Conservation (phyloP, 2,113 vertebrate species). For the Neogale vison region DNA sequence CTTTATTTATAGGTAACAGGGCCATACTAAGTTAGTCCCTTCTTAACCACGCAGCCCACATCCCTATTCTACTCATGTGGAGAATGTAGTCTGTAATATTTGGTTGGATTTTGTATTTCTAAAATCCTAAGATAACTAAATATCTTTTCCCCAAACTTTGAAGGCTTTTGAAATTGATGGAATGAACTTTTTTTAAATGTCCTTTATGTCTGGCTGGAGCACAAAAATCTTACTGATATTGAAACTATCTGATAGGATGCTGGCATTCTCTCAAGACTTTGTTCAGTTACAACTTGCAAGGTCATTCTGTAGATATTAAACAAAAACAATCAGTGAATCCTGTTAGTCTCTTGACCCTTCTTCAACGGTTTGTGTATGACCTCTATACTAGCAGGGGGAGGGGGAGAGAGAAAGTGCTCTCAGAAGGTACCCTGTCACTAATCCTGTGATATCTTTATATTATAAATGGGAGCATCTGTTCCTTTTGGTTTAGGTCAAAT, state of each 20-base stretch:
- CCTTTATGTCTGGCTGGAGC: not conserved
- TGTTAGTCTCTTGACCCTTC: not conserved
- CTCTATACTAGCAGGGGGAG: not conserved
- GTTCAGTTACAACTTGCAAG: not conserved
- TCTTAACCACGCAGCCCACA: not conserved
- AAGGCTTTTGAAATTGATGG: conserved; percentile 18
- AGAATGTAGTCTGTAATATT: not conserved
- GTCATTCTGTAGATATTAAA: not conserved
- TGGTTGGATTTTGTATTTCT: conserved; percentile 22
- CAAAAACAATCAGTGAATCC: not conserved
- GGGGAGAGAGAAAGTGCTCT: not conserved
- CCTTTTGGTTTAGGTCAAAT: conserved; percentile 23
- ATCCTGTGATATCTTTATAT: not conserved
- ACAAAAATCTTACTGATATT: conserved; percentile 43
- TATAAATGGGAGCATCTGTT: not conserved
- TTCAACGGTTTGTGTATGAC: not conserved
- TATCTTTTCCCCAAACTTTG: not conserved
- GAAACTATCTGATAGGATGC: not conserved
- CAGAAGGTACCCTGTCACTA: not conserved
- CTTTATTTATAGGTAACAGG: not conserved
- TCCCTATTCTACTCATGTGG: not conserved
- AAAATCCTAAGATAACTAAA: not conserved
- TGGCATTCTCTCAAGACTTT: conserved; percentile 51
- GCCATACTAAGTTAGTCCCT: not conserved
- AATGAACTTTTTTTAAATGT: not conserved